These are phyloP conservation scores for Sprattus sprattus DNA, from an alignment of 2,113 vertebrate species.

Conservation along the genomic window DNA sequence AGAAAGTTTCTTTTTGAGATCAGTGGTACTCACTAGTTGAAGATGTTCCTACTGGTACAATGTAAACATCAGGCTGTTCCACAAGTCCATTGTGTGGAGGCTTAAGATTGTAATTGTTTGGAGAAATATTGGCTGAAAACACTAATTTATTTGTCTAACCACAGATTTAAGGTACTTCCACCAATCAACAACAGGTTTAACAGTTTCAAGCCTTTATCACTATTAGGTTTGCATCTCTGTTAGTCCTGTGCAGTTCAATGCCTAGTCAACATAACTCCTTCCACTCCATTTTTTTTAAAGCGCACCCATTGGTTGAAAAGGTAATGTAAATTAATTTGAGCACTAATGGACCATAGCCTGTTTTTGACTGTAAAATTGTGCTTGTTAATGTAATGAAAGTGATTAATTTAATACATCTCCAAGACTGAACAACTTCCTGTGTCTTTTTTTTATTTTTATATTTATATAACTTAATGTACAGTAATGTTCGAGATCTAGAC, in stretches of 20 bases:
- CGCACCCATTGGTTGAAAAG: constrained; percentile 56
- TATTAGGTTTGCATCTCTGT: neutral
- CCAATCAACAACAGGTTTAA: neutral
- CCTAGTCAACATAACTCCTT: constrained; percentile 46
- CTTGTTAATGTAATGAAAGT: constrained; percentile 74
- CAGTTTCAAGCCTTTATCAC: neutral
- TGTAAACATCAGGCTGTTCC: neutral
- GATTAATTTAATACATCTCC: constrained; percentile 77
- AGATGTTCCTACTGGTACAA: constrained; percentile 2
- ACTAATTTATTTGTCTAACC: neutral
- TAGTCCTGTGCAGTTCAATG: constrained; percentile 54
- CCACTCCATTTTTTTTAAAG: constrained; percentile 48
- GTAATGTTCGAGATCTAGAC: too few species aligned
- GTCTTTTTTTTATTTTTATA: constrained; percentile 18
- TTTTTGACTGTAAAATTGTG: constrained; percentile 76
- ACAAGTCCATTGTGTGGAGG: neutral
- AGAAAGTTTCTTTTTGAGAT: too few species aligned
- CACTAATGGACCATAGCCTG: constrained; percentile 76
- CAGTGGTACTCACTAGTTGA: constrained; percentile 30
- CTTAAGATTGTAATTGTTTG: constrained; percentile 2
- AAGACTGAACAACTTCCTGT: constrained; percentile 59
- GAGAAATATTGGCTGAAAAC: constrained; percentile 5
- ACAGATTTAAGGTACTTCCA: constrained; percentile 8
- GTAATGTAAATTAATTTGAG: constrained; percentile 68
- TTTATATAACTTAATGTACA: too few species aligned